These are phyloP conservation scores for Hypolimnas misippus DNA, from an alignment of 2,888 invertebrate genomes.

Conservation along the genomic window DNA sequence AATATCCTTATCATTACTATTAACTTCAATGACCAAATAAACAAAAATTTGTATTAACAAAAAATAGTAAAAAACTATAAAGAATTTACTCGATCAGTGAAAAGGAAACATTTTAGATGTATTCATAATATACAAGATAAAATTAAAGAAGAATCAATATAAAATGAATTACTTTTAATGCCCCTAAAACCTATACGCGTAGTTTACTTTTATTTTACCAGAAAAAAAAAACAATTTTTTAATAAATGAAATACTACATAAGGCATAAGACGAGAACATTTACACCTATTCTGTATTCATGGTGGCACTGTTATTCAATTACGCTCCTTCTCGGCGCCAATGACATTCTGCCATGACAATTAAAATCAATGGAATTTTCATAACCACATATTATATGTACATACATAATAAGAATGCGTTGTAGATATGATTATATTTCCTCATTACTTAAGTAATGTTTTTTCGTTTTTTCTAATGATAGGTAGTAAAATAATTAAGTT, in stretches of 20 bases:
- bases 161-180: too few species aligned
- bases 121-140: too few species aligned
- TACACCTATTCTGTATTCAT: conserved; percentile 9
- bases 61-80: background rate
- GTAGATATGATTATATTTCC: background rate
- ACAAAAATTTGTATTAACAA: too few species aligned
- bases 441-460: conserved; percentile 2
- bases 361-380: conserved; percentile 22
- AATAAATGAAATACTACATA: background rate
- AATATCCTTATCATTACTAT: background rate
- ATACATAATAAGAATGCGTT: background rate
- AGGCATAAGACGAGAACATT: background rate
- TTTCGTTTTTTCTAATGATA: background rate
- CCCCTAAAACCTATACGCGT: too few species aligned
- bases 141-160: too few species aligned
- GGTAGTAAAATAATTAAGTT: background rate
- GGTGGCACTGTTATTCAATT: conserved; percentile 8
- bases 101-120: too few species aligned
- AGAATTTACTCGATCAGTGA: too few species aligned
- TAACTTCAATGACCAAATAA: too few species aligned
- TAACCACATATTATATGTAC: conserved; percentile 14
- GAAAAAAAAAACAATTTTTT: background rate
- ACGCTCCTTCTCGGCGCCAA: conserved; percentile 29
- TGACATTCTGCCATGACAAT: conserved; percentile 25
- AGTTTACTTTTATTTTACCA: too few species aligned